Conservation (phyloP, 2,888 invertebrate genomes). For the Thecophora atra region DNA sequence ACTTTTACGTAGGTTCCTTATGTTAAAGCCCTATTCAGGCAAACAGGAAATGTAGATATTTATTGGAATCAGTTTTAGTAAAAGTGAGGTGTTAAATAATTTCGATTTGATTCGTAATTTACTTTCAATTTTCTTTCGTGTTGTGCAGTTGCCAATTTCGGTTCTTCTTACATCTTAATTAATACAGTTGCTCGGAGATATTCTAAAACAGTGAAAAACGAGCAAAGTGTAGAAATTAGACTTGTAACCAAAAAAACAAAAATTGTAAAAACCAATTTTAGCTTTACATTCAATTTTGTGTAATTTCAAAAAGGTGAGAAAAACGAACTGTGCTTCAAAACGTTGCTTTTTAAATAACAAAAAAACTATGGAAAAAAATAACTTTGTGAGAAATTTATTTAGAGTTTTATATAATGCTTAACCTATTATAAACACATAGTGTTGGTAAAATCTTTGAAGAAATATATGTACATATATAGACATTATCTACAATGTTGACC, state of each 20-base stretch:
- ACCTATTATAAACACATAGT: no score
- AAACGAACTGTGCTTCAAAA: no score
- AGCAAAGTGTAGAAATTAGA: conserved; percentile 44
- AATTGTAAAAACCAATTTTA: conserved; percentile 15
- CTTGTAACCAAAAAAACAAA: conserved; percentile 19
- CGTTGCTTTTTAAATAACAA: no score
- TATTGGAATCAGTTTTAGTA: background rate
- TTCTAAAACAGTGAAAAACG: conserved; percentile 41
- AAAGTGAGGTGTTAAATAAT: conserved; percentile 33
- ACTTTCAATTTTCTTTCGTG: conserved; percentile 13
- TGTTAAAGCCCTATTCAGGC: conserved; percentile 23
- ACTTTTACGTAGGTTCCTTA: conserved; percentile 5
- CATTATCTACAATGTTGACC: background rate
- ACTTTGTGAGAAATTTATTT: no score
- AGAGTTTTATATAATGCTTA: no score
- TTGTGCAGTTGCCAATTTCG: conserved; percentile 2
- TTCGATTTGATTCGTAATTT: background rate
- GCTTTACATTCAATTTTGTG: background rate
- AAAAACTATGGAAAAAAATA: no score
- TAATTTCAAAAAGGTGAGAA: background rate
- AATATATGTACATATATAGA: no score
- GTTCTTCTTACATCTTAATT: conserved; percentile 3
- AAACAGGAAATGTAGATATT: conserved; percentile 26
- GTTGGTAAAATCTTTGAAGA: no score
- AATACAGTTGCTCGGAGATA: conserved; percentile 53